Base-by-base conservation (phyloP, 2,113 vertebrate genomes). In the Thunnus thynnus region DNA sequence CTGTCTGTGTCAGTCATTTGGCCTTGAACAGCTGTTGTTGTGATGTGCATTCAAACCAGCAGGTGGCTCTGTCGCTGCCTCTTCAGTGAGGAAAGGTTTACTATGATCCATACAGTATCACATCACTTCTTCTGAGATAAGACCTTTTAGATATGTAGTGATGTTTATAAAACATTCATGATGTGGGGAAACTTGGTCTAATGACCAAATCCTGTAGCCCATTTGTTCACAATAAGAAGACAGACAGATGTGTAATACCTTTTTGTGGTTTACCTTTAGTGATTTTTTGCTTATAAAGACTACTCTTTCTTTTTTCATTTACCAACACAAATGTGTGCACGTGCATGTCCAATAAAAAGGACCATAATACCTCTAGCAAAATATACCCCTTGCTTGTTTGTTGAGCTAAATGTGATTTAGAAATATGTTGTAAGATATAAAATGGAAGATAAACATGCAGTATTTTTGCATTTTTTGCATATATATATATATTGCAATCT, bases 1-100 rank as follows among this genome's bases (percentile, higher is more conserved):
- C 69, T 83, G 87, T 68, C 64, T 52, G 78, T 71, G 78, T 71
- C 83, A 82, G 84, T 80, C 83, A 56, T 63, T 17, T 63, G 72
- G 83, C 61, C 74, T 76, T 18, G 20, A 36, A 50, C 90, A 86
- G 83, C 86, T 92, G 90, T 86, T 89, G 67, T 81, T 91, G 90
- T 83, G 73, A 30, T 73, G 46, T 7, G 55, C 70, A 71, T 88
- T 84, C 41, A 81, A 5, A 50, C 81, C 92, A 84, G 74, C 69
- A 90, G 92, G 79, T 72, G 90, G 72, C 88, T 61, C 90, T 72
- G 46, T 56, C 4, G 57, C 67, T 13, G 48, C 25, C n/a, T 57
- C 52, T 41, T 12, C 27, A 46, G 2, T 4, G 1, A 57, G 20
- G 5, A 65, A 66, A 58, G 4, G 61, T n/a, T 18, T 20, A 61